Evolutionary conservation across 2,113 vertebrate species (phyloP).

Genomic region (Gymnorhina tibicen): DNA sequence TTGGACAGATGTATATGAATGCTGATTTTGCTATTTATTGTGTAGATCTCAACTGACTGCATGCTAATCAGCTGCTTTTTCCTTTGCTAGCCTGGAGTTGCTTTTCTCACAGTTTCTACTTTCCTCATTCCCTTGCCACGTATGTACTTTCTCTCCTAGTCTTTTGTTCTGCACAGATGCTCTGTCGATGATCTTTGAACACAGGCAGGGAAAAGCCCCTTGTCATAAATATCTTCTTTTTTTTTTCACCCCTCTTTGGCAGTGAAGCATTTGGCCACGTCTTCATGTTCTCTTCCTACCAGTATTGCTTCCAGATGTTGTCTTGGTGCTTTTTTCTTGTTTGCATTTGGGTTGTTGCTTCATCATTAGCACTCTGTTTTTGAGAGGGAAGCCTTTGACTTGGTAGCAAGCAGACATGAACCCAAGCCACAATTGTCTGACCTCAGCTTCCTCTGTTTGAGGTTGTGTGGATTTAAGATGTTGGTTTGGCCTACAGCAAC

Average conservation of each 20-base stretch:
- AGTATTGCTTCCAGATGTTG: conserved; percentile 65
- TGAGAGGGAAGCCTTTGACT: conserved; percentile 5
- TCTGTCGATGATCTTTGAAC: background rate
- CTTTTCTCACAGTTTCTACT: conserved; percentile 12
- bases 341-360: background rate
- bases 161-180: background rate
- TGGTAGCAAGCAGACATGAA: background rate
- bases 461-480: conserved; percentile 1
- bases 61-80: background rate
- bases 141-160: background rate
- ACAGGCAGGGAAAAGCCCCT: conserved; percentile 32
- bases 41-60: background rate
- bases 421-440: conserved; percentile 30
- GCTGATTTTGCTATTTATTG: background rate
- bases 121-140: background rate
- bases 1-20: background rate
- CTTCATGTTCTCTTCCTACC: conserved; percentile 2
- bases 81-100: background rate
- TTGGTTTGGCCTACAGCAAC: background rate
- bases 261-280: conserved; percentile 39
- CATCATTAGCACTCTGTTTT: conserved; percentile 28
- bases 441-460: conserved; percentile 21
- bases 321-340: conserved; percentile 1
- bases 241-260: background rate
- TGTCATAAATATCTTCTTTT: background rate